phyloP scores from a whole-genome alignment of 2,888 invertebrate species.

The Patella caerulea region DNA sequence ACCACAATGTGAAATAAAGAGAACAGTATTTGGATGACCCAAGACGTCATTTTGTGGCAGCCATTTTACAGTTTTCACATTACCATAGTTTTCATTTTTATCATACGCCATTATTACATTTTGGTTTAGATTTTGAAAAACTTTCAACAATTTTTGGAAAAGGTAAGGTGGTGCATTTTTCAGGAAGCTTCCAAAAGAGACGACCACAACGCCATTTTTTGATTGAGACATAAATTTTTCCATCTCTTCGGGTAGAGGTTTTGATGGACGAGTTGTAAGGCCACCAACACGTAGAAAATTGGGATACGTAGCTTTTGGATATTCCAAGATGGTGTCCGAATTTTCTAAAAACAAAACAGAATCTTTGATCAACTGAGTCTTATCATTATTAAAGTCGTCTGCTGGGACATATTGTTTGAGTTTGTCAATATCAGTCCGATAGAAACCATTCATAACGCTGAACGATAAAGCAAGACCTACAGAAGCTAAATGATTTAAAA shows the following conservation, averaged over 20 bases:
- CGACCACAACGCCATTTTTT: slow-evolving; percentile 40
- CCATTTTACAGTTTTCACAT: slow-evolving; percentile 41
- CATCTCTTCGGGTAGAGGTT: slow-evolving; percentile 35
- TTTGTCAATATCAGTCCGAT: neutral
- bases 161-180: slow-evolving; percentile 25
- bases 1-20: slow-evolving; percentile 54
- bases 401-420: neutral
- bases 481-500: slow-evolving; percentile 7
- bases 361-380: slow-evolving; percentile 17
- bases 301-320: slow-evolving; percentile 39
- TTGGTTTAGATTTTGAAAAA: slow-evolving; percentile 22
- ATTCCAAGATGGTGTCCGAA: slow-evolving; percentile 42
- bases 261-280: slow-evolving; percentile 38
- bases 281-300: slow-evolving; percentile 45
- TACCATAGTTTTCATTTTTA: slow-evolving; percentile 24
- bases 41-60: slow-evolving; percentile 50
- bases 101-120: slow-evolving; percentile 31
- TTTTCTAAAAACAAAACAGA: slow-evolving; percentile 38
- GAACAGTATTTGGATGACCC: slow-evolving; percentile 40
- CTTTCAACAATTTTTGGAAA: slow-evolving; percentile 26
- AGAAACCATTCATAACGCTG: neutral
- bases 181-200: slow-evolving; percentile 45
- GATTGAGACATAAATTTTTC: slow-evolving; percentile 38
- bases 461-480: neutral
- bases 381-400: neutral